Conservation (phyloP, 1,140 invertebrate genomes). For the Aphis craccivora region DNA sequence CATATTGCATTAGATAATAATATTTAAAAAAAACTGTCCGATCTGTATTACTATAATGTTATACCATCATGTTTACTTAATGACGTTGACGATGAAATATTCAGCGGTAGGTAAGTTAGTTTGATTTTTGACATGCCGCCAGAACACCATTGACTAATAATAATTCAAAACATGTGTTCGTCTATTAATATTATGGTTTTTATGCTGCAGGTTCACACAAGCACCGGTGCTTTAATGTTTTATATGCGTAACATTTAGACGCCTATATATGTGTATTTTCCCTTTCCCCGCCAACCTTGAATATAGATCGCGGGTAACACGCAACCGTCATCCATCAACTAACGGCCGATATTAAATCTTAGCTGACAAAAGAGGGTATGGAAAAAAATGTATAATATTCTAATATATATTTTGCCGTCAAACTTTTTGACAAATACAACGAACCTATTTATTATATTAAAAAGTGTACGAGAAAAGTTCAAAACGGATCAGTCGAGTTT, state of each 20-base stretch:
- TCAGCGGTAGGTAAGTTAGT: not conserved
- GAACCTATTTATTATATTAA: slow-evolving; percentile 50
- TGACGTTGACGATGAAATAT: slow-evolving; percentile 10
- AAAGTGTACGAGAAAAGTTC: slow-evolving; percentile 41
- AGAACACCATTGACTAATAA: slow-evolving; percentile 28
- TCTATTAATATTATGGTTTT: slow-evolving; percentile 55
- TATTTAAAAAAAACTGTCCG: not conserved
- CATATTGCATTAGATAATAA: not conserved
- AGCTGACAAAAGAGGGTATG: slow-evolving; percentile 47
- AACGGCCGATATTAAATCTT: slow-evolving; percentile 53
- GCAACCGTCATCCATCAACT: slow-evolving; percentile 54
- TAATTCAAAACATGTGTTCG: slow-evolving; percentile 48
- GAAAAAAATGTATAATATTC: slow-evolving; percentile 52
- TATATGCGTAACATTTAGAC: slow-evolving; percentile 3
- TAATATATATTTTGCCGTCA: slow-evolving; percentile 47
- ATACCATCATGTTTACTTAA: not conserved
- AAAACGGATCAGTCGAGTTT: slow-evolving; percentile 26
- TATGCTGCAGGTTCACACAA: not conserved
- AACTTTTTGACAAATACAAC: slow-evolving; percentile 57
- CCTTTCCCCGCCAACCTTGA: not conserved
- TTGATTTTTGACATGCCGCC: slow-evolving; percentile 49
- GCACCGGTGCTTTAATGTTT: not conserved
- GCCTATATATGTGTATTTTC: not conserved
- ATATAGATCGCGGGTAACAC: slow-evolving; percentile 28
- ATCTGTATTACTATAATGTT: not conserved